Conservation (phyloP, 2,113 vertebrate species). For the Crotalus viridis region DNA sequence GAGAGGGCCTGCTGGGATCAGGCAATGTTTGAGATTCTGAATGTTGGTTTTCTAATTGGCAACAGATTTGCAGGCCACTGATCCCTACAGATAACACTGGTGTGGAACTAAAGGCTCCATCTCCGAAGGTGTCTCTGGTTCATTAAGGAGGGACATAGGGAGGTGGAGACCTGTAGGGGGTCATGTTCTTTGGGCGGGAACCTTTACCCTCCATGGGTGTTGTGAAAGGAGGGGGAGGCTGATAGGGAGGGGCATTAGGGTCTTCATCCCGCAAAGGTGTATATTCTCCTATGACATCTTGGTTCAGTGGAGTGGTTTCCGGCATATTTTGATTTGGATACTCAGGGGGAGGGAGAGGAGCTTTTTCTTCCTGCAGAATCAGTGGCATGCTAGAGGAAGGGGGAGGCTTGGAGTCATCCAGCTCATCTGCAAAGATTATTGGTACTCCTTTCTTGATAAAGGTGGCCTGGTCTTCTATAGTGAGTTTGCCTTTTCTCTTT, state of each 20-base stretch:
- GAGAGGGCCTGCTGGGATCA: conserved; percentile 64
- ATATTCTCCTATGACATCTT: conserved; percentile 90
- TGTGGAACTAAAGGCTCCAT: conserved; percentile 79
- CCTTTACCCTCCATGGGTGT: conserved; percentile 94
- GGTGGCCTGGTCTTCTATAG: conserved; percentile 94
- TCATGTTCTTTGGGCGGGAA: conserved; percentile 98
- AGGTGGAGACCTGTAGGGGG: conserved; percentile 92
- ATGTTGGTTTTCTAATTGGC: conserved; percentile 63
- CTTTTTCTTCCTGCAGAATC: conserved; percentile 96
- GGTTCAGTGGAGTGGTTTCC: conserved; percentile 88
- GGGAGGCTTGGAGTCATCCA: conserved; percentile 93
- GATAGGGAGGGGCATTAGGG: conserved; percentile 91
- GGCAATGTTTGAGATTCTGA: conserved; percentile 47
- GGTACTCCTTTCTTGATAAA: conserved; percentile 98
- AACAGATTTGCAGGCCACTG: conserved; percentile 67
- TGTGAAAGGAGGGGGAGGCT: conserved; percentile 93
- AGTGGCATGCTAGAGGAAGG: conserved; percentile 95
- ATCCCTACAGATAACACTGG: conserved; percentile 76
- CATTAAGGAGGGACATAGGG: conserved; percentile 97
- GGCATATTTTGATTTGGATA: conserved; percentile 90
- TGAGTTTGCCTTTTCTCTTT: conserved; percentile 94
- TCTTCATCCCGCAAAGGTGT: conserved; percentile 91
- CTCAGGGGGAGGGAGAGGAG: conserved; percentile 89
- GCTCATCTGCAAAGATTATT: conserved; percentile 94
- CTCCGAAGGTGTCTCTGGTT: conserved; percentile 64